Evolutionary conservation across 1,140 invertebrate genomes (phyloP), one percentile per base, ranked within the genome.

Genomic region (Drosophila sulfurigaster): DNA sequence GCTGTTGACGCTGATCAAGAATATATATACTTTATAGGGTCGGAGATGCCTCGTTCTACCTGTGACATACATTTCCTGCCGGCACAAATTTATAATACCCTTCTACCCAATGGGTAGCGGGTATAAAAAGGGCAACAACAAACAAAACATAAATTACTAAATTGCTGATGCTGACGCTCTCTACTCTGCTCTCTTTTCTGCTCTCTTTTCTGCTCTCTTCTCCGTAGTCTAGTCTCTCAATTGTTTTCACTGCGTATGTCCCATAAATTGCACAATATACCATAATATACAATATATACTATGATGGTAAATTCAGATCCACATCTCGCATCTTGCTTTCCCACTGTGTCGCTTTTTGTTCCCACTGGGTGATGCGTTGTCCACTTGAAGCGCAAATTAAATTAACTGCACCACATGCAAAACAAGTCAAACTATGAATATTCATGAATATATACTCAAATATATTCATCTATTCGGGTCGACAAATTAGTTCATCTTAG

Each of bases 401-500:
- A 77, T 77, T 78, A 67, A 74, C 67, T 64, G 45, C 43, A 63
- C 35, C 35, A 63, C 62, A 75, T 75, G 67, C 72, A 67, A 75
- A 70, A 35, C 13, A 56, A 32, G 28, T 45, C 32, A 35, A 46
- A 6, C 6, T 52, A 43, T 51, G 63, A 72, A 49, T 73, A 60
- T 52, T 32, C 28, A 73, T 63, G 30, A 32, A 25, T 30, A 8
- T 48, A 32, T 6, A 32, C 30, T 32, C 35, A 38, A 15, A 35
- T 13, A 48, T 49, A 65, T 8, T 38, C 35, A 10, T 64, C 30
- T 13, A 46, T 65, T n/a, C 25, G 32, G 68, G 60, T 71, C n/a
- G n/a, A n/a, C n/a, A n/a, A n/a, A n/a, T n/a, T n/a, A n/a, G n/a
- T n/a, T n/a, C 68, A 57, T 25, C 20, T 25, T 25, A 54, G 15